phyloP scores from a whole-genome alignment of 2,113 vertebrate genomes.

The Siniperca chuatsi region DNA sequence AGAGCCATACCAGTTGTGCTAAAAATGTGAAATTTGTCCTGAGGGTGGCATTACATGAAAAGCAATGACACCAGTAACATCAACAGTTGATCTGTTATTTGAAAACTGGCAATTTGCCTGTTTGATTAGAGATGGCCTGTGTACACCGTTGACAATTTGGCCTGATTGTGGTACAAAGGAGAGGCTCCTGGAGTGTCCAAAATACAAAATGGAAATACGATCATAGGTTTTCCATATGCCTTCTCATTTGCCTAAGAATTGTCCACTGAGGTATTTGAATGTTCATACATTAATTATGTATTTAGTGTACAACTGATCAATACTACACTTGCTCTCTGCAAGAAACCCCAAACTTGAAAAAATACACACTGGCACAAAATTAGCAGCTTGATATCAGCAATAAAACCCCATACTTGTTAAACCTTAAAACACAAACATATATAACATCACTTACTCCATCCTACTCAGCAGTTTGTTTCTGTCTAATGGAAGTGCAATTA shows the following conservation, averaged over 20 bases:
- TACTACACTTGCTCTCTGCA: background rate
- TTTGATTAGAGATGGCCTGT: background rate
- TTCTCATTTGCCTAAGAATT: too few species aligned
- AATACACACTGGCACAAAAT: background rate
- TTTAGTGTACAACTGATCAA: background rate
- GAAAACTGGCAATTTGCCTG: background rate
- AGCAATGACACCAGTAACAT: background rate
- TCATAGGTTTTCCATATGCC: background rate
- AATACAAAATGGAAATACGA: too few species aligned
- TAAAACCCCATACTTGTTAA: background rate
- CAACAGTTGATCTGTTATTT: background rate
- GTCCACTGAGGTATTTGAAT: background rate
- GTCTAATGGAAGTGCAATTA: conserved; percentile 58
- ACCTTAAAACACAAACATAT: conserved; percentile 10
- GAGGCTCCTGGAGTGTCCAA: too few species aligned
- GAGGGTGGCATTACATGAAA: background rate
- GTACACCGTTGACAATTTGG: background rate
- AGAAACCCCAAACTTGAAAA: background rate
- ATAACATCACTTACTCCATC: conserved; percentile 15
- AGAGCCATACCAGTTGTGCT: background rate
- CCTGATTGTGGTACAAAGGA: too few species aligned
- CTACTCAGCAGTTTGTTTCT: conserved; percentile 14
- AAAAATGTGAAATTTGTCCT: background rate
- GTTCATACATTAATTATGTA: background rate
- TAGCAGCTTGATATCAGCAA: background rate